Conservation (phyloP, 92 coral and sea anemone genomes). For the Nematostella vectensis region DNA sequence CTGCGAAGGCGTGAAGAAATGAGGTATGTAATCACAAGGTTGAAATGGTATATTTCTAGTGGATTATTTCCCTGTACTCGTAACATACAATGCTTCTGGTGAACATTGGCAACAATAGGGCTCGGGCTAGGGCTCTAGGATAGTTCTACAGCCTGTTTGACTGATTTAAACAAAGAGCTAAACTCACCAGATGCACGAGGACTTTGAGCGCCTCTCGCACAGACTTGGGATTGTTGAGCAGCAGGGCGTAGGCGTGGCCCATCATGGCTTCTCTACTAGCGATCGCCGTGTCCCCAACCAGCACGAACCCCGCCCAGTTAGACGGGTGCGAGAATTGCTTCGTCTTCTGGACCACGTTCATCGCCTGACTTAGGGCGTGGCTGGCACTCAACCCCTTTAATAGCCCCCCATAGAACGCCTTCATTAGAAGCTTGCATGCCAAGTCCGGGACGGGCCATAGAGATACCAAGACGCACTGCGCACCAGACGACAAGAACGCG, state of each 20-base stretch:
- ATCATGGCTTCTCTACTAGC: constrained; percentile 61
- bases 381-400: constrained; percentile 85
- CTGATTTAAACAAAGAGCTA: not conserved
- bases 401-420: constrained; percentile 89
- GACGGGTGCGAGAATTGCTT: constrained; percentile 97
- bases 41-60: no score
- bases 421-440: constrained; percentile 84
- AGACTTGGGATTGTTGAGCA: constrained; percentile 69
- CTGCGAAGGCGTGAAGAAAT: no score
- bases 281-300: constrained; percentile 82
- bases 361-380: constrained; percentile 94
- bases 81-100: no score
- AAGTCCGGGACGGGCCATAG: constrained; percentile 98
- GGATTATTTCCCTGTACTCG: no score
- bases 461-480: constrained; percentile 78
- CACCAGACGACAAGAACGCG: constrained; percentile 89
- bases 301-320: constrained; percentile 97
- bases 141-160: no score
- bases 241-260: constrained; percentile 67
- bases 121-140: no score
- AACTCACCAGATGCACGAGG: constrained; percentile 89
- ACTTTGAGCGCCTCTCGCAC: constrained; percentile 90
- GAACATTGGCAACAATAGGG: no score
- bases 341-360: constrained; percentile 89
- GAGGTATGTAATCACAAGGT: no score